Base-by-base conservation (phyloP, 2,797 vertebrate species). In the Acanthopagrus latus region DNA sequence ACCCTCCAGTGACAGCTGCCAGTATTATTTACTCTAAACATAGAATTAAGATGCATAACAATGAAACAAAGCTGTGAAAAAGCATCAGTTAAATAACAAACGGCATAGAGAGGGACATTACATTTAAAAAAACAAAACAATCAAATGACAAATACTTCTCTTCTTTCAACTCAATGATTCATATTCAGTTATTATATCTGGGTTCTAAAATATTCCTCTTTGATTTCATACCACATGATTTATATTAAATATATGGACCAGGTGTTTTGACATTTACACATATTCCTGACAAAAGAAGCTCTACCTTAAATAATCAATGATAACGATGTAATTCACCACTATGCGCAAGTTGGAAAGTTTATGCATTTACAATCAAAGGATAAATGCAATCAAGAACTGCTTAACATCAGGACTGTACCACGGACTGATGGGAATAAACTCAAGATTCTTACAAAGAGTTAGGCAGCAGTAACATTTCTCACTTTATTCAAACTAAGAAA, bases 271-370 rank as follows among this genome's bases (percentile, higher is more conserved):
- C 20, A 64, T 73, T 20, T 64, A 68, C 23, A 76, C 23, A 66
- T n/a, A 48, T 58, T 72, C n/a, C 48, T 44, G 29, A 41, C 27
- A 55, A 75, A 17, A 51, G 44, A 64, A 68, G 78, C 21, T 66
- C 25, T 23, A 57, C 23, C 44, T 79, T 81, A 87, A 87, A 86
- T 80, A 83, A 82, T 86, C 59, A 86, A 29, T 6, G 33, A 74
- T 23, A 38, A 77, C 21, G 78, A 72, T 18, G 82, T 55, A 76
- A 77, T 60, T 73, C 9, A 78, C 63, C 21, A 71, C 25, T 6
- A 79, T 54, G 71, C 75, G 72, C 41, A 72, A 43, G 59, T 46
- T 70, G 16, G 29, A 79, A 62, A 58, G 47, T 80, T 55, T 57
- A 20, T 51, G 59, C 43, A 71, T 77, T 82, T 67, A 63, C 2